Evolutionary conservation across 2,797 vertebrate genomes (phyloP).

Genomic region (Halcyon chelicuti): DNA sequence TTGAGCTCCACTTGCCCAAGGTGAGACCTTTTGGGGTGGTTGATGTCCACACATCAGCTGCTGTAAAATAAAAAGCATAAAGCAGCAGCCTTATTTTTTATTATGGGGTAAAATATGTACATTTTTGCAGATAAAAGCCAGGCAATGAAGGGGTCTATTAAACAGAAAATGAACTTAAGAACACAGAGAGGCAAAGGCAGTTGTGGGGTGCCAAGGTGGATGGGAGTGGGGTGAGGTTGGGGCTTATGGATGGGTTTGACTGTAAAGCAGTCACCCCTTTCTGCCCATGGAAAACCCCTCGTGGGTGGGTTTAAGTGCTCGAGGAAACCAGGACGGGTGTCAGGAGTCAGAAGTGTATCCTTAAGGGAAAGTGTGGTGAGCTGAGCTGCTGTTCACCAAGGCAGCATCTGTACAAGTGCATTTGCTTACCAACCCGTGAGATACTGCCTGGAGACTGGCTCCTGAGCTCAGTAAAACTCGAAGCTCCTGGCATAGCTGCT

Average conservation of each 20-base stretch:
- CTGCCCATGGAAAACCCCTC: neutral
- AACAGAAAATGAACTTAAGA: neutral
- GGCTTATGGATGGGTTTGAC: neutral
- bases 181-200: neutral
- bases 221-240: neutral
- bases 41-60: rapidly evolving
- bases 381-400: rapidly evolving
- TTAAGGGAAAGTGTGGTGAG: neutral
- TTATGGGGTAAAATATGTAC: neutral
- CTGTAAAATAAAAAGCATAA: neutral
- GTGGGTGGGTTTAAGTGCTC: neutral
- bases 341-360: neutral
- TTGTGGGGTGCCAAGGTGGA: neutral
- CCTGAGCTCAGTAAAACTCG: neutral
- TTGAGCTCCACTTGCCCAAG: neutral
- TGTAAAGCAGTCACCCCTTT: neutral
- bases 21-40: neutral
- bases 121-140: neutral
- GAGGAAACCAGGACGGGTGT: neutral
- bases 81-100: neutral
- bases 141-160: neutral
- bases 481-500: neutral
- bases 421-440: neutral
- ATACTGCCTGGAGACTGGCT: neutral
- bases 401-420: neutral